Percentiles rank a stretch among this genome's conserved stretches.
phyloP scores from a whole-genome alignment of 2,888 invertebrate species.

The Xiphydria camelus region DNA sequence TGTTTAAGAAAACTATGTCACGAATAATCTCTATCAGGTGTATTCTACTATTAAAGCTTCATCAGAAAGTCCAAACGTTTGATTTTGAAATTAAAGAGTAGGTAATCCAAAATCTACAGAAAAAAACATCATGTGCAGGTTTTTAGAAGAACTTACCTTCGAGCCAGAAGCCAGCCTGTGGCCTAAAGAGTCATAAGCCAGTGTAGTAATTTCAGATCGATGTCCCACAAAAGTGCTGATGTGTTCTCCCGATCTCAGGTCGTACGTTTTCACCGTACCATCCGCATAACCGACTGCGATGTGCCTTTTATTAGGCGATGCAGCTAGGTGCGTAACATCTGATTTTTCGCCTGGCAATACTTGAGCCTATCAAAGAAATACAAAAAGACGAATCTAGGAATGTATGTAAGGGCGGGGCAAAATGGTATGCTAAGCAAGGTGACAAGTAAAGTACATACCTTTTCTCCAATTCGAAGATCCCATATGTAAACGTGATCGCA shows the following conservation, averaged over 20 bases:
- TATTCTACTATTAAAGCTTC: no score
- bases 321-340: slow-evolving; percentile 75
- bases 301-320: slow-evolving; percentile 75
- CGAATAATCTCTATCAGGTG: no score
- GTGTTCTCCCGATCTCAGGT: slow-evolving; percentile 73
- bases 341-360: slow-evolving; percentile 80
- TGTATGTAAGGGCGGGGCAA: no score
- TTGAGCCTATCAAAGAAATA: slow-evolving; percentile 63
- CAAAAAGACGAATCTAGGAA: slow-evolving; percentile 5
- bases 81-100: no score
- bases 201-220: slow-evolving; percentile 77
- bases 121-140: background rate
- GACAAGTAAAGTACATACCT: no score
- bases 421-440: slow-evolving; percentile 3
- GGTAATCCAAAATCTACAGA: no score
- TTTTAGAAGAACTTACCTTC: no score
- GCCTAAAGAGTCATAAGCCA: slow-evolving; percentile 83
- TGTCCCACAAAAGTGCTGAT: slow-evolving; percentile 82
- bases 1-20: no score
- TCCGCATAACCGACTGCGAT: slow-evolving; percentile 92
- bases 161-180: slow-evolving; percentile 87
- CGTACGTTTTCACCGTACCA: slow-evolving; percentile 84
- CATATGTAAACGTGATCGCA: slow-evolving; percentile 93
- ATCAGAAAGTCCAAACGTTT: no score
- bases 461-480: slow-evolving; percentile 87